Evolutionary conservation across 2,888 invertebrate species (phyloP).

Genomic region (Pristionchus mayeri): DNA sequence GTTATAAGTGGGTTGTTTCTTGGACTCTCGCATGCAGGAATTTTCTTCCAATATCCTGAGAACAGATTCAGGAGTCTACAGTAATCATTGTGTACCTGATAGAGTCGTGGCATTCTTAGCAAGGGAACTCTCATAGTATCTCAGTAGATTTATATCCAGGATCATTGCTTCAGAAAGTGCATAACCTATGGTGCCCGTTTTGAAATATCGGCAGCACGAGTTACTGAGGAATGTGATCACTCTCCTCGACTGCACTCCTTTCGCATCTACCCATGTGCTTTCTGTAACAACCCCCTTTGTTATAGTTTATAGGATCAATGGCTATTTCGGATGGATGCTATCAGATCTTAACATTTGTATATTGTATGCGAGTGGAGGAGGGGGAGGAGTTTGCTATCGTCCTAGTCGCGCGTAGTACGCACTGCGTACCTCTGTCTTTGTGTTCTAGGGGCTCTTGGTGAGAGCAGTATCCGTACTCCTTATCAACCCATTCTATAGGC

Average conservation of each 20-base stretch:
- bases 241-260: background rate
- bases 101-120: background rate
- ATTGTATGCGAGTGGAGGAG: too few relatives aligned
- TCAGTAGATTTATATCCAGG: background rate
- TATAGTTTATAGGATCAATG: too few relatives aligned
- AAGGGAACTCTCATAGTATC: background rate
- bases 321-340: too few relatives aligned
- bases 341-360: too few relatives aligned
- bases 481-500: background rate
- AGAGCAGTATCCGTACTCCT: background rate
- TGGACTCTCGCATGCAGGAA: too few relatives aligned
- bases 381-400: too few relatives aligned
- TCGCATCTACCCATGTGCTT: background rate
- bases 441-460: background rate
- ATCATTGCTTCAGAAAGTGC: background rate
- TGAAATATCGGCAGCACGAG: background rate
- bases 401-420: background rate
- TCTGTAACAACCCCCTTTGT: background rate
- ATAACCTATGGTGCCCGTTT: background rate
- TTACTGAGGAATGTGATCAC: background rate
- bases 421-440: background rate
- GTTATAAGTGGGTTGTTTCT: too few relatives aligned
- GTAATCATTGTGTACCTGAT: too few relatives aligned
- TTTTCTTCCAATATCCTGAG: too few relatives aligned
- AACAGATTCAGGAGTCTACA: too few relatives aligned